phyloP scores from a whole-genome alignment of 2,888 invertebrate genomes.

The Parelbella ahira region DNA sequence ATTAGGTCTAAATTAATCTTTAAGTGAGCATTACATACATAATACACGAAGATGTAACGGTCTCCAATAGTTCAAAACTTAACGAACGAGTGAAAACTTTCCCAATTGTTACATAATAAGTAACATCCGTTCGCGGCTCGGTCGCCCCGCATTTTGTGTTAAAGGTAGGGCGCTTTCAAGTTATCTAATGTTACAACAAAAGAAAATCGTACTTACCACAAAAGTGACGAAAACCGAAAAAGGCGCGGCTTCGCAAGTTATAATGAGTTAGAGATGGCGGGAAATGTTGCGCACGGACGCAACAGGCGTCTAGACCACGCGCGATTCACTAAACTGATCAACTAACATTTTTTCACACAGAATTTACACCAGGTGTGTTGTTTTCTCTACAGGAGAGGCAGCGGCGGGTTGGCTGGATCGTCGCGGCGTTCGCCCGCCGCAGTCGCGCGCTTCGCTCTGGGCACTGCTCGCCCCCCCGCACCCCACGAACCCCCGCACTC shows the following conservation, averaged over 20 bases:
- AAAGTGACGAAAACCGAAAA: constrained; percentile 44
- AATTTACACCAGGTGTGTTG: constrained; percentile 38
- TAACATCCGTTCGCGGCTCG: neutral
- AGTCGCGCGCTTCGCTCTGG: constrained; percentile 65
- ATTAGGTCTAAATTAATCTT: too few relatives aligned
- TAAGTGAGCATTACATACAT: too few relatives aligned
- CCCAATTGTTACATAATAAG: constrained; percentile 15
- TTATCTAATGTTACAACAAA: constrained; percentile 39
- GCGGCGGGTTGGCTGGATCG: constrained; percentile 39
- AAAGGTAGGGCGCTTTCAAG: constrained; percentile 3
- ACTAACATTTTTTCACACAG: constrained; percentile 56
- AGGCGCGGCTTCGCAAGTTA: constrained; percentile 42
- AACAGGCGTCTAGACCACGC: constrained; percentile 47
- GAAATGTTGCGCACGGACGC: constrained; percentile 38
- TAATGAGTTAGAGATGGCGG: constrained; percentile 28
- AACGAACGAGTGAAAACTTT: constrained; percentile 10
- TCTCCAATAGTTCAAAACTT: constrained; percentile 19
- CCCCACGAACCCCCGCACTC: constrained; percentile 41
- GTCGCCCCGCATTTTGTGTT: constrained; percentile 1
- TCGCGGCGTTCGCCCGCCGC: constrained; percentile 71
- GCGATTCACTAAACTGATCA: constrained; percentile 46
- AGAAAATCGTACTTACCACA: constrained; percentile 55
- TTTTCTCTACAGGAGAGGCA: constrained; percentile 39
- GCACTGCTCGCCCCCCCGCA: constrained; percentile 40
- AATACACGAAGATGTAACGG: too few relatives aligned